Base-by-base conservation (phyloP, 2,113 vertebrate genomes). In the Callipepla squamata region DNA sequence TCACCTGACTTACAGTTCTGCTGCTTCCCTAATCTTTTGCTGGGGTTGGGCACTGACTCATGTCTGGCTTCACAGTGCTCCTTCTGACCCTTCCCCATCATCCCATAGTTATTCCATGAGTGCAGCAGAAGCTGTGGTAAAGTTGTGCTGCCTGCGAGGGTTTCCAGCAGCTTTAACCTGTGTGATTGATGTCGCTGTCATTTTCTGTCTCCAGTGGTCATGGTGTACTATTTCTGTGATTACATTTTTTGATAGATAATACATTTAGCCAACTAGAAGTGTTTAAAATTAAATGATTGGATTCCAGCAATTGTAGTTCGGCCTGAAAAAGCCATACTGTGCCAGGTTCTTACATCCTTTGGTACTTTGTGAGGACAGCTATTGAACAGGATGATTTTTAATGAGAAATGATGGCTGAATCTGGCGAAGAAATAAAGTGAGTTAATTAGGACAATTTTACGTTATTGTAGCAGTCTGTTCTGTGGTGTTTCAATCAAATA, bases 311-410 rank as follows among this genome's bases (percentile, higher is more conserved):
- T 87, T 83, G 61, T 66, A 51, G 89, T 89, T 88, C 73, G 57
- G 47, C 44, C 75, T 55, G 79, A 26, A 28, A 32, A 77, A 61
- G 38, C n/a, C 61, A 16, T 15, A 0, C 68, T 48, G 59, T 87
- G 87, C 72, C 81, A 85, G 81, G 38, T 74, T 85, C 89, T 82
- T 76, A 73, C 42, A 76, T 90, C 55, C 84, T 82, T 59, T 38
- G 63, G 34, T 80, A n/a, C 59, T 94, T 59, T 40, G 14, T 85
- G 74, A 89, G 65, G 59, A 89, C 87, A 90, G 85, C 91, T 85
- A 42, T 11, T 51, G 57, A 94, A 59, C 50, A 50, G 81, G 80
- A 87, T 63, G 13, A 32, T 70, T 76, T 95, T 82, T 92, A 85
- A 91, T 78, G 79, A 82, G 72, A 74, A 70, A 57, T 5, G 67